phyloP scores from a whole-genome alignment of 2,113 vertebrate genomes.

The Chaenogobius annularis region DNA sequence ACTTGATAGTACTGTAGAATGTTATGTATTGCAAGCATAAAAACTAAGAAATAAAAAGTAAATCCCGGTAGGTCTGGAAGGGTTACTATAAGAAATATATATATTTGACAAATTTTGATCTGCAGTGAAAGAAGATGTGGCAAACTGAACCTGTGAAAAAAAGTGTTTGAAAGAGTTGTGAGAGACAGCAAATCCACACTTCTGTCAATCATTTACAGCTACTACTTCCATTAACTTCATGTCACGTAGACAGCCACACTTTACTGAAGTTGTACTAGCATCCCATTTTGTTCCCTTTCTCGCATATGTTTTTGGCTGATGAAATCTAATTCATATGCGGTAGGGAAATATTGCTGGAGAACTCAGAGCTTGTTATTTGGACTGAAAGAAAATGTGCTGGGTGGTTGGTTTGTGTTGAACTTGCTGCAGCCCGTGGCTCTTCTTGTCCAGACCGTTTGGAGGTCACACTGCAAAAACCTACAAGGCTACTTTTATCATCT shows the following conservation, averaged over 20 bases:
- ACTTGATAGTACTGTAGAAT: too few relatives aligned
- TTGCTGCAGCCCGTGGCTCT: background rate
- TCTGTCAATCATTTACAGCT: background rate
- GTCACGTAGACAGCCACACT: background rate
- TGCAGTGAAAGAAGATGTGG: background rate
- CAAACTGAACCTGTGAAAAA: background rate
- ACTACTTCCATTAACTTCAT: background rate
- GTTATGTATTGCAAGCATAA: too few relatives aligned
- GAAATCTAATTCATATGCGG: background rate
- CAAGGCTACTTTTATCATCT: background rate
- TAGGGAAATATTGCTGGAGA: background rate
- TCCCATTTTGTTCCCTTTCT: background rate
- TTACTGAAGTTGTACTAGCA: background rate
- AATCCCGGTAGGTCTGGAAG: too few relatives aligned
- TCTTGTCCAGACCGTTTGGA: background rate
- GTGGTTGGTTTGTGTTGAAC: background rate
- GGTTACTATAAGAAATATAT: too few relatives aligned
- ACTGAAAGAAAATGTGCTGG: background rate
- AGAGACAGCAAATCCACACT: background rate
- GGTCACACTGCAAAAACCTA: background rate
- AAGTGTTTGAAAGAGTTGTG: background rate
- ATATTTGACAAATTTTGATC: too few relatives aligned
- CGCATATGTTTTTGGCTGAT: background rate
- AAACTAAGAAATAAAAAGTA: too few relatives aligned
- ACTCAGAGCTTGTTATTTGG: background rate